These are phyloP conservation scores for Sarcophaga peregrina DNA, from an alignment of 1,140 invertebrate genomes.

Conservation along the genomic window DNA sequence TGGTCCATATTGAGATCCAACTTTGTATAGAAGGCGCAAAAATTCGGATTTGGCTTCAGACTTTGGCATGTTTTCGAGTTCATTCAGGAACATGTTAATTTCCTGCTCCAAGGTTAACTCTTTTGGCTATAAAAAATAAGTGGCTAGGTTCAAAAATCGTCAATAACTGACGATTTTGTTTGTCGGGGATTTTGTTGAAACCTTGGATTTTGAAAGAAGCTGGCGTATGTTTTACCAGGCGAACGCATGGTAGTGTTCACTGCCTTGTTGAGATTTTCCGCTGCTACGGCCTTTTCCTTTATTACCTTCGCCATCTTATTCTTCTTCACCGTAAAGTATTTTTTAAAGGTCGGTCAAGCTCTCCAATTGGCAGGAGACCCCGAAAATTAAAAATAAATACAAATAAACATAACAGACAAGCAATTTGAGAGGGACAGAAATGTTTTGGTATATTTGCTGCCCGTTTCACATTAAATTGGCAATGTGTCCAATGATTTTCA, in stretches of 20 bases:
- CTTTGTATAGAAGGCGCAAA: neutral
- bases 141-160: neutral
- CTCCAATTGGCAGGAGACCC: no score
- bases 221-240: neutral
- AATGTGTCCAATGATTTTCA: no score
- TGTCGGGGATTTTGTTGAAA: no score
- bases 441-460: no score
- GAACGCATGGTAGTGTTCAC: neutral
- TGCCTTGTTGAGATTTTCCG: neutral
- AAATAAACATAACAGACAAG: no score
- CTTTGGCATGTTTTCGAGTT: constrained; percentile 10
- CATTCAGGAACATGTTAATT: neutral
- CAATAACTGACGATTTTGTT: neutral
- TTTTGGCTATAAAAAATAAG: neutral
- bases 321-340: no score
- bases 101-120: neutral
- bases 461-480: no score
- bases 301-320: no score
- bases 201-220: neutral
- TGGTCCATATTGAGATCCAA: neutral
- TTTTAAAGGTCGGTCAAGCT: no score
- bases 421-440: no score
- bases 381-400: no score
- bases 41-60: neutral
- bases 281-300: neutral